Evolutionary conservation across 2,113 vertebrate genomes (phyloP).

Genomic region (Dicrurus megarhynchus): DNA sequence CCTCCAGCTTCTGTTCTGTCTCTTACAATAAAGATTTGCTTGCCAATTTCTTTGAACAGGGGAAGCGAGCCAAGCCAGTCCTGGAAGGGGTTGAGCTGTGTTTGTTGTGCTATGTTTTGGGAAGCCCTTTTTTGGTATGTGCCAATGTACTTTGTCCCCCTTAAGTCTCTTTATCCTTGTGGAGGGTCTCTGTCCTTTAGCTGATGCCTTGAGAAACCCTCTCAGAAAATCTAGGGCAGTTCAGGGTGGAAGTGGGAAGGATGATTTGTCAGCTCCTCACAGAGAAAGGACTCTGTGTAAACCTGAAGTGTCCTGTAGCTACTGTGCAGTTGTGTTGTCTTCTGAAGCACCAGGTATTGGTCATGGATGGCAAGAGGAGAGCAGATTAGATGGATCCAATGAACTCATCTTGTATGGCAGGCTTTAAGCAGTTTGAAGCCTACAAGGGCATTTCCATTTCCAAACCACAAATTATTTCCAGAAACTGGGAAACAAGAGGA

Average conservation of each 20-base stretch:
- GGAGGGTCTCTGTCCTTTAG: background rate
- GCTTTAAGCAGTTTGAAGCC: constrained; percentile 61
- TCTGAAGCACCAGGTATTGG: constrained; percentile 29
- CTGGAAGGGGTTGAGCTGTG: constrained; percentile 50
- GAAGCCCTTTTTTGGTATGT: constrained; percentile 30
- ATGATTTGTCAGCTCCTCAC: background rate
- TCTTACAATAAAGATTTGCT: constrained; percentile 60
- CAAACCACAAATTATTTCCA: constrained; percentile 76
- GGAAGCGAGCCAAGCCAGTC: constrained; percentile 47
- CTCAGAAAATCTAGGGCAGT: background rate
- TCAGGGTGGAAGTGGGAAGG: background rate
- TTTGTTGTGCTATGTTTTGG: constrained; percentile 35
- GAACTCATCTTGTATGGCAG: constrained; percentile 56
- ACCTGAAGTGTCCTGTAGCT: background rate
- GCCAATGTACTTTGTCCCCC: constrained; percentile 3
- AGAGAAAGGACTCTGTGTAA: background rate
- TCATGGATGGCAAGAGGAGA: constrained; percentile 20
- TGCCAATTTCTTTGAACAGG: constrained; percentile 56
- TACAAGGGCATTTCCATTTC: constrained; percentile 63
- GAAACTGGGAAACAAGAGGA: constrained; percentile 69
- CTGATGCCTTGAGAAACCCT: background rate
- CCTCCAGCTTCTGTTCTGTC: constrained; percentile 63
- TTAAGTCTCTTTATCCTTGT: constrained; percentile 7
- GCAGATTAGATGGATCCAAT: constrained; percentile 41
- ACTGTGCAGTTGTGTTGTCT: background rate